phyloP scores from a whole-genome alignment of 2,888 invertebrate genomes.

The Hermodice carunculata region DNA sequence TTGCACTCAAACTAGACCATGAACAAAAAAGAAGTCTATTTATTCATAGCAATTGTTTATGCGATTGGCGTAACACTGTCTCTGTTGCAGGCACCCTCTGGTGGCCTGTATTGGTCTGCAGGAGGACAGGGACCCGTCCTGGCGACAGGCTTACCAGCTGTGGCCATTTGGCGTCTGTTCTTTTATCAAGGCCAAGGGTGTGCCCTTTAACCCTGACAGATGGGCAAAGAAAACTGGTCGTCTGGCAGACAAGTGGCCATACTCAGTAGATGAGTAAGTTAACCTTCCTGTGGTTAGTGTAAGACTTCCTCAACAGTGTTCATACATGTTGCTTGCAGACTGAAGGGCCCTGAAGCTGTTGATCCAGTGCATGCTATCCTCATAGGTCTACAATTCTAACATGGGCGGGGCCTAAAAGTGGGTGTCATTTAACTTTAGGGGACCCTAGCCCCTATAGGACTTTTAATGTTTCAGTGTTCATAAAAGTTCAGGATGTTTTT shows the following conservation, averaged over 20 bases:
- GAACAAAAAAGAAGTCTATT: too few species aligned
- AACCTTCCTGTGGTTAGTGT: not conserved
- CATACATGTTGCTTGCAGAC: too few species aligned
- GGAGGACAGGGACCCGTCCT: slow-evolving; percentile 59
- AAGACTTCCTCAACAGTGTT: not conserved
- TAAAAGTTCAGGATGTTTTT: too few species aligned
- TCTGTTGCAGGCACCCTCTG: slow-evolving; percentile 42
- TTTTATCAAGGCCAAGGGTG: slow-evolving; percentile 44
- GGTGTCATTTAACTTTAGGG: too few species aligned
- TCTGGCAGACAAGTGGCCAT: slow-evolving; percentile 55
- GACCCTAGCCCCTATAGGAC: too few species aligned
- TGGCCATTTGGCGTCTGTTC: slow-evolving; percentile 62
- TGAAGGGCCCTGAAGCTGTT: too few species aligned
- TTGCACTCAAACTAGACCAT: too few species aligned
- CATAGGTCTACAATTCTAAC: too few species aligned
- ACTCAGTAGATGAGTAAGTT: slow-evolving; percentile 50
- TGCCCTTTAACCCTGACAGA: slow-evolving; percentile 35
- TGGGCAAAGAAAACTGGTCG: slow-evolving; percentile 42
- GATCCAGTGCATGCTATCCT: not conserved
- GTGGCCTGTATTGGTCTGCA: slow-evolving; percentile 66
- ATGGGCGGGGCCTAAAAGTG: too few species aligned
- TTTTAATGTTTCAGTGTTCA: too few species aligned
- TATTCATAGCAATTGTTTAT: too few species aligned
- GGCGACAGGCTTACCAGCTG: slow-evolving; percentile 50
- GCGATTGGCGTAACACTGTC: not conserved